Percentiles rank a stretch among this genome's conserved stretches.
Evolutionary conservation across 2,797 vertebrate species (phyloP).

Genomic region (Bovichtus diacanthus): DNA sequence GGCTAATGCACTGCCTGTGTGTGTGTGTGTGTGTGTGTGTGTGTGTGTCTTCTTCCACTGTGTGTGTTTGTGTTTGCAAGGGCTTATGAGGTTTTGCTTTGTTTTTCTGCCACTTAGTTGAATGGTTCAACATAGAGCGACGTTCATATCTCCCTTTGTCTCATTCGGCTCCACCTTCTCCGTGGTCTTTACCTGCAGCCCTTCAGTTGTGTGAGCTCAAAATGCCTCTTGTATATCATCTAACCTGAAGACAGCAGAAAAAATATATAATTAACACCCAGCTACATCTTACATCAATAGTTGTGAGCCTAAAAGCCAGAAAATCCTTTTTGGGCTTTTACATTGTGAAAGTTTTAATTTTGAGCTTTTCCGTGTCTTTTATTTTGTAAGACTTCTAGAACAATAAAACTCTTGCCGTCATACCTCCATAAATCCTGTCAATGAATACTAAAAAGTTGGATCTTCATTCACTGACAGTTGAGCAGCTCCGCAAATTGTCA

Average conservation of each 20-base stretch:
- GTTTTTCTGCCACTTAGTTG: constrained; percentile 48
- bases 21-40: constrained; percentile 29
- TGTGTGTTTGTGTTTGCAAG: constrained; percentile 30
- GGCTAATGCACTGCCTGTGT: constrained; percentile 71
- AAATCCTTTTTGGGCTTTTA: not conserved
- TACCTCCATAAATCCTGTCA: constrained; percentile 38
- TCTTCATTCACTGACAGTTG: constrained; percentile 39
- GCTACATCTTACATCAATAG: constrained; percentile 7
- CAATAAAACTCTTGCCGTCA: constrained; percentile 5
- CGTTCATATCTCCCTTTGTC: constrained; percentile 55
- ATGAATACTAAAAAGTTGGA: constrained; percentile 24
- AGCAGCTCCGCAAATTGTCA: constrained; percentile 52
- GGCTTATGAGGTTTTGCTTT: constrained; percentile 43
- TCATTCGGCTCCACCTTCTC: constrained; percentile 15
- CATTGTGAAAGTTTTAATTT: not conserved
- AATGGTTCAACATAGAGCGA: constrained; percentile 41
- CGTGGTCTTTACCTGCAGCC: constrained; percentile 36
- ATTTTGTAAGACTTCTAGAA: constrained; percentile 25
- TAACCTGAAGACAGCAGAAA: constrained; percentile 20
- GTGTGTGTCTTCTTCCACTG: constrained; percentile 9
- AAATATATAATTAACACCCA: constrained; percentile 1
- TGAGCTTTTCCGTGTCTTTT: constrained; percentile 14
- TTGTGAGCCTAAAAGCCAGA: constrained; percentile 3
- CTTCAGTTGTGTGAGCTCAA: constrained; percentile 16
- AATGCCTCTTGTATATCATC: constrained; percentile 6